These are phyloP conservation scores for Hypsopygia costalis DNA, from an alignment of 2,888 invertebrate species.

Conservation along the genomic window DNA sequence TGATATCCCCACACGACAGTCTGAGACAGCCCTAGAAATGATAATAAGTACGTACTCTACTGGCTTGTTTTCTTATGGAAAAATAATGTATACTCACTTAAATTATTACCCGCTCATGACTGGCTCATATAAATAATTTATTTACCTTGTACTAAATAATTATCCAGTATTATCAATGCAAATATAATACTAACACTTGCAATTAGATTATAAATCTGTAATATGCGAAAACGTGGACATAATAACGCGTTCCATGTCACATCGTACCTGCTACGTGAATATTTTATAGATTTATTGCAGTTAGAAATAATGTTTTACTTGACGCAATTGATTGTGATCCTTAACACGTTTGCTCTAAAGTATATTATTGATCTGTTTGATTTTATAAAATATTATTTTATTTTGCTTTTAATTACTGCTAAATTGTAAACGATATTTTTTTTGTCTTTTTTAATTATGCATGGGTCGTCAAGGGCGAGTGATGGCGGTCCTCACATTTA, in stretches of 20 bases:
- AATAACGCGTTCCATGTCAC: background rate
- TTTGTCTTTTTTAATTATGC: too few relatives aligned
- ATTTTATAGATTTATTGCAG: background rate
- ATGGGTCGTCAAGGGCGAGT: too few relatives aligned
- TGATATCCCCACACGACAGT: too few relatives aligned
- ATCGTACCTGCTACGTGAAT: background rate
- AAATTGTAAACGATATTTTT: too few relatives aligned
- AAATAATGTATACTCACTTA: too few relatives aligned
- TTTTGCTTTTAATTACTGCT: too few relatives aligned
- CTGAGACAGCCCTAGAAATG: too few relatives aligned
- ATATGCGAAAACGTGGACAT: background rate
- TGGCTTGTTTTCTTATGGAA: too few relatives aligned
- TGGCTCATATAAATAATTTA: background rate
- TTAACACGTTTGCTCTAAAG: background rate
- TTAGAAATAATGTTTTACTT: background rate
- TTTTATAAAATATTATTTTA: too few relatives aligned
- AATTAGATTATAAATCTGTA: slow-evolving; percentile 1
- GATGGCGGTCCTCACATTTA: too few relatives aligned
- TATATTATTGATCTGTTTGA: background rate
- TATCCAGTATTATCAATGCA: background rate
- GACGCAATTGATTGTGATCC: background rate
- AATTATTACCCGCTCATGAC: too few relatives aligned
- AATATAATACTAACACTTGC: background rate
- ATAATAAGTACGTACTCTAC: too few relatives aligned
- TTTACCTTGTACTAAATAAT: background rate